Percentiles rank a stretch among this genome's conserved stretches.
Evolutionary conservation across 2,888 invertebrate species (phyloP).

Genomic region (Hydraecia micacea): DNA sequence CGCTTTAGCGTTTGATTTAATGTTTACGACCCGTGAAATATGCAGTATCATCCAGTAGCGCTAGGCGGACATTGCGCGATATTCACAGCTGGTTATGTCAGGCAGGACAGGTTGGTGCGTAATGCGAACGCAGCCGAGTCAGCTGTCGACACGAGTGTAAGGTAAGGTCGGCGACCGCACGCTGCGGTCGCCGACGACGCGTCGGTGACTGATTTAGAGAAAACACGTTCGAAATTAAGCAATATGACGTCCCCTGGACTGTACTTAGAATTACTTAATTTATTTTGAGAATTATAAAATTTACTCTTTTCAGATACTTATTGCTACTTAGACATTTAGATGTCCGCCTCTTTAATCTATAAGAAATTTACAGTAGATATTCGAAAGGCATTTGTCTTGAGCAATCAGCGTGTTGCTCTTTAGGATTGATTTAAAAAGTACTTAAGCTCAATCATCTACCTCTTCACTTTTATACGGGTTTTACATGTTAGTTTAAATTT

Average conservation of each 20-base stretch:
- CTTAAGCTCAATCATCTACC: slow-evolving; percentile 90
- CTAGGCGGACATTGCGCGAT: slow-evolving; percentile 74
- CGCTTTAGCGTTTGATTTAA: slow-evolving; percentile 85
- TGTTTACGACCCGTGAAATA: slow-evolving; percentile 83
- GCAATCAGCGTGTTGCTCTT: slow-evolving; percentile 80
- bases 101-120: slow-evolving; percentile 69
- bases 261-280: slow-evolving; percentile 90
- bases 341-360: slow-evolving; percentile 88
- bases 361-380: slow-evolving; percentile 79
- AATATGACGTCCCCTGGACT: slow-evolving; percentile 89
- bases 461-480: slow-evolving; percentile 91
- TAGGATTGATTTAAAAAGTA: slow-evolving; percentile 87
- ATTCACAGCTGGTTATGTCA: slow-evolving; percentile 74
- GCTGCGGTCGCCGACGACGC: slow-evolving; percentile 77
- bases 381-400: slow-evolving; percentile 72
- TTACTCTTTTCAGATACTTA: slow-evolving; percentile 87
- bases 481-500: slow-evolving; percentile 88
- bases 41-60: slow-evolving; percentile 74
- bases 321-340: slow-evolving; percentile 88
- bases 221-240: slow-evolving; percentile 85
- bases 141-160: slow-evolving; percentile 80
- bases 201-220: slow-evolving; percentile 88
- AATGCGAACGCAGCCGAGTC: slow-evolving; percentile 79
- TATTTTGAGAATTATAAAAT: slow-evolving; percentile 89
- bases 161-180: slow-evolving; percentile 74